Evolutionary conservation across 2,888 invertebrate species (phyloP).

Genomic region (Yponomeuta sedellus): DNA sequence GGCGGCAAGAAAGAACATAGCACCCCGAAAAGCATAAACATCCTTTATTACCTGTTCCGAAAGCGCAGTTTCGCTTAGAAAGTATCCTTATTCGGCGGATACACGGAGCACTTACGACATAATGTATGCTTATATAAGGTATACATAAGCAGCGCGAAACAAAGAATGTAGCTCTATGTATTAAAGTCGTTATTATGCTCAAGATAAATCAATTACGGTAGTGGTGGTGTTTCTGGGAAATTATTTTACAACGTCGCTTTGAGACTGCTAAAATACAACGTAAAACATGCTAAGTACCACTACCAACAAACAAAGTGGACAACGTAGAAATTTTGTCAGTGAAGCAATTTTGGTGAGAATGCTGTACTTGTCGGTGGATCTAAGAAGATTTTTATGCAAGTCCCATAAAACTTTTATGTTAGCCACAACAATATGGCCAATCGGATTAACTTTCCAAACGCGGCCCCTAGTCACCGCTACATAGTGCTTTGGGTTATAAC

Average conservation of each 20-base stretch:
- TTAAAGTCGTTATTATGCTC: conserved; percentile 28
- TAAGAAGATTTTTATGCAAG: not conserved
- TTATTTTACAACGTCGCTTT: not conserved
- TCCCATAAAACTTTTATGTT: conserved; percentile 8
- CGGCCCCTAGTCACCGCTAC: conserved; percentile 18
- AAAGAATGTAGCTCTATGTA: conserved; percentile 32
- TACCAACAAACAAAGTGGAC: conserved; percentile 1
- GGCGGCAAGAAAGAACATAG: conserved; percentile 9
- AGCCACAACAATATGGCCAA: conserved; percentile 23
- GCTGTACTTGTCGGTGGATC: not conserved
- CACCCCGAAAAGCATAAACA: conserved; percentile 31
- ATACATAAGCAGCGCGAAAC: conserved; percentile 29
- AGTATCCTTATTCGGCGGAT: conserved; percentile 14
- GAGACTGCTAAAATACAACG: not conserved
- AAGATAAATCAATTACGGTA: conserved; percentile 21
- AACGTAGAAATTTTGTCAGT: not conserved
- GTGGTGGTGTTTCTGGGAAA: not conserved
- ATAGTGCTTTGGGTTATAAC: conserved; percentile 41
- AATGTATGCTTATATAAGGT: conserved; percentile 33
- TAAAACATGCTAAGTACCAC: not conserved
- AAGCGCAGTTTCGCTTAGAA: conserved; percentile 28
- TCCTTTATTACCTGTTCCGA: conserved; percentile 36
- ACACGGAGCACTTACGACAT: conserved; percentile 37
- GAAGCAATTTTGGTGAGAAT: not conserved
- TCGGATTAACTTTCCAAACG: conserved; percentile 25